Percentiles rank a stretch among this genome's conserved stretches.
Conservation (phyloP, 2,113 vertebrate genomes). For the Leptodactylus fuscus region DNA sequence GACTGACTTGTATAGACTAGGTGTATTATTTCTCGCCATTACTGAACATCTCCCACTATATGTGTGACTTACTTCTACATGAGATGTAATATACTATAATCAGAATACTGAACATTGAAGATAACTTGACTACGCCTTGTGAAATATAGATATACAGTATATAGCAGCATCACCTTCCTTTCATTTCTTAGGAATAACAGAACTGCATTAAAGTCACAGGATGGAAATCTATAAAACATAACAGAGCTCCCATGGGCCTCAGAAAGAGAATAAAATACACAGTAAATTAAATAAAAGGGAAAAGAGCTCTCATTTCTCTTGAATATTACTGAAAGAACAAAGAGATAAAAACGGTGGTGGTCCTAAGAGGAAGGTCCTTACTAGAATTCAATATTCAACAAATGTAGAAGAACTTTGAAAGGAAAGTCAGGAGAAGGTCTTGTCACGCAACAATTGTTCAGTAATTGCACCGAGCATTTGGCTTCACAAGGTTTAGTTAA, state of each 20-base stretch:
- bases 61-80: too few relatives aligned
- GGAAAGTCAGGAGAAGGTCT: constrained; percentile 14
- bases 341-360: background rate
- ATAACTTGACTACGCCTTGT: background rate
- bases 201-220: background rate
- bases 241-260: background rate
- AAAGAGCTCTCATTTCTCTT: constrained; percentile 19
- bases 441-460: constrained; percentile 21
- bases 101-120: background rate
- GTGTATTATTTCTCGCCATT: background rate
- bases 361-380: background rate
- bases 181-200: too few relatives aligned
- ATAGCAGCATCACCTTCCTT: too few relatives aligned
- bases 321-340: constrained; percentile 21
- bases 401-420: constrained; percentile 16
- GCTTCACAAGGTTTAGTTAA: background rate
- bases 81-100: too few relatives aligned
- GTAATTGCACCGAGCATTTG: constrained; percentile 14
- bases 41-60: too few relatives aligned
- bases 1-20: too few relatives aligned
- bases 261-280: constrained; percentile 21
- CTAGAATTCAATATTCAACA: constrained; percentile 11
- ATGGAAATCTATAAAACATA: background rate
- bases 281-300: constrained; percentile 10
- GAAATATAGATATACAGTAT: background rate